Conservation (phyloP, 2,113 vertebrate genomes). For the Mellivora capensis region DNA sequence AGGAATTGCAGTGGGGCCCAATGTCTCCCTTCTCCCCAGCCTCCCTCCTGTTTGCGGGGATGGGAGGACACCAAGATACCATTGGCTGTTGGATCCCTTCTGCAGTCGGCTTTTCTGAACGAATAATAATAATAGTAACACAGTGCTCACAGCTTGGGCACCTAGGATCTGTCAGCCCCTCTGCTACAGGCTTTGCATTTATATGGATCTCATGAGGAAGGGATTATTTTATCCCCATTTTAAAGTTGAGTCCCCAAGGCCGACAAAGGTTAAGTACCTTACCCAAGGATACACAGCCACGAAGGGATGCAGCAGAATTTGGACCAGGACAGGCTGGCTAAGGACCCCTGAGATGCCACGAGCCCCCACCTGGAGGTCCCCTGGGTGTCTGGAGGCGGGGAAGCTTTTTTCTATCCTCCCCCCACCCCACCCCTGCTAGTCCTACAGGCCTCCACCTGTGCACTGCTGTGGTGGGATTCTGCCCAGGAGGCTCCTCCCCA, state of each 20-base stretch:
- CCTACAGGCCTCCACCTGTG: neutral
- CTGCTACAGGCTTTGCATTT: neutral
- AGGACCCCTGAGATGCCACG: neutral
- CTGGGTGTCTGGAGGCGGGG: neutral
- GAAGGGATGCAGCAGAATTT: neutral
- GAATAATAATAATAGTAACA: neutral
- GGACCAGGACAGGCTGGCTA: neutral
- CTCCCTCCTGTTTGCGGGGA: neutral
- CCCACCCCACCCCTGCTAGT: neutral
- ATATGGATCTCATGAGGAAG: neutral
- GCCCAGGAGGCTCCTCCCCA: neutral
- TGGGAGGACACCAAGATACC: slow-evolving; percentile 82
- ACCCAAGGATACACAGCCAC: neutral
- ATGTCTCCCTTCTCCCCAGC: neutral
- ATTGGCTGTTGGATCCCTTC: neutral
- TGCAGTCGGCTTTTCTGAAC: neutral
- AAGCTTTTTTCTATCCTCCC: neutral
- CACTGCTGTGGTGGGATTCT: neutral
- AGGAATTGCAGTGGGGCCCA: neutral
- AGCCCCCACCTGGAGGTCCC: neutral
- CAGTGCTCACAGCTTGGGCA: neutral
- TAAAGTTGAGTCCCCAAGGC: neutral
- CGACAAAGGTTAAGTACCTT: neutral
- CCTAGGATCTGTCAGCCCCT: neutral
- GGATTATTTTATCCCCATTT: neutral